Conservation (phyloP, 2,797 vertebrate species). For the Rhinella marina region DNA sequence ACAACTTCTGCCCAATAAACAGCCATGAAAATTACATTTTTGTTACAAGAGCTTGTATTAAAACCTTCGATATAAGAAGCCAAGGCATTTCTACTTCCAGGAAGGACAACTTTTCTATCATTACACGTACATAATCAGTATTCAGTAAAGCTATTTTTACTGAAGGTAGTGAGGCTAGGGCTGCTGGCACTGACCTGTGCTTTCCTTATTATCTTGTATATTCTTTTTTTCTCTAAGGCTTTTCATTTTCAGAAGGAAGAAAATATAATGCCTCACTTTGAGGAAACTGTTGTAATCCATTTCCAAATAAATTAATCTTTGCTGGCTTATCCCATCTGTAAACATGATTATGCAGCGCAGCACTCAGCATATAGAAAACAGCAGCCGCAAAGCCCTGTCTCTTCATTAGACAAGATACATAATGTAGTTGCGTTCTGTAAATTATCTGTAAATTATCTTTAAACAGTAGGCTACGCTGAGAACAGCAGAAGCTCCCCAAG, state of each 20-base stretch:
- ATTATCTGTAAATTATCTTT: not conserved
- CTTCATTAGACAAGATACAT: slow-evolving; percentile 21
- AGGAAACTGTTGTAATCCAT: slow-evolving; percentile 62
- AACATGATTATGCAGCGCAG: slow-evolving; percentile 55
- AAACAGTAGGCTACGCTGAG: too few species aligned
- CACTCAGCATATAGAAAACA: slow-evolving; percentile 56
- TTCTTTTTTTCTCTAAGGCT: not conserved
- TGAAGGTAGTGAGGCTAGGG: not conserved
- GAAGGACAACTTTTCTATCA: not conserved
- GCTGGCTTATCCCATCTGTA: slow-evolving; percentile 51
- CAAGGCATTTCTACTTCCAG: not conserved
- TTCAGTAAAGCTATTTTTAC: not conserved
- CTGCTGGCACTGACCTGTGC: not conserved
- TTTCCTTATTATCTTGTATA: not conserved
- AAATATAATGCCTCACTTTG: slow-evolving; percentile 63
- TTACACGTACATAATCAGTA: not conserved
- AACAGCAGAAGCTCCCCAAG: not conserved
- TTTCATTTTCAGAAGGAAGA: slow-evolving; percentile 45
- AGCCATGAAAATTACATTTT: not conserved
- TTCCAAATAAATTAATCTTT: slow-evolving; percentile 66
- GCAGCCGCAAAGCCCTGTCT: not conserved
- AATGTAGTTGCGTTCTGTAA: not conserved
- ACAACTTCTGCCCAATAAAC: not conserved
- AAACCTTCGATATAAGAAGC: not conserved
- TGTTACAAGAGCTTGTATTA: not conserved